phyloP scores from a whole-genome alignment of 2,888 invertebrate species.

The Lasioglossum morio region DNA sequence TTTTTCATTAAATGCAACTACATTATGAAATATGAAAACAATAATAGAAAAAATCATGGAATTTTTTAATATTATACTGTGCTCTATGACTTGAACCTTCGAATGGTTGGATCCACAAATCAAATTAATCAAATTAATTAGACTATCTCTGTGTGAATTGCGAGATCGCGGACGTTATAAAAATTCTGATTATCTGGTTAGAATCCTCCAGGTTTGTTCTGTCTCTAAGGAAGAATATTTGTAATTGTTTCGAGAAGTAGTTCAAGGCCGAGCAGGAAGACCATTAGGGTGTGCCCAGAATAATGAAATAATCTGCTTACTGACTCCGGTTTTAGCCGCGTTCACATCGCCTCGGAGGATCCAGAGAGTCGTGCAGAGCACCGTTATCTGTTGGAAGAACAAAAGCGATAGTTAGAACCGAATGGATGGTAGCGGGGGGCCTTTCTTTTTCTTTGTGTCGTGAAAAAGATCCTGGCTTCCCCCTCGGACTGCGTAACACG shows the following conservation, averaged over 20 bases:
- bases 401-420: constrained; percentile 12
- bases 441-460: constrained; percentile 21
- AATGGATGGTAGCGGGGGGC: not conserved
- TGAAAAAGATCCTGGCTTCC: constrained; percentile 37
- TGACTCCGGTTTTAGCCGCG: constrained; percentile 69
- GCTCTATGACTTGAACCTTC: no score
- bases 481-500: constrained; percentile 59
- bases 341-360: constrained; percentile 57
- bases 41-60: not conserved
- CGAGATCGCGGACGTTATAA: not conserved
- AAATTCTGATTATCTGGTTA: not conserved
- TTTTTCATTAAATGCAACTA: not conserved
- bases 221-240: not conserved
- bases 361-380: constrained; percentile 62
- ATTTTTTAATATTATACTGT: no score
- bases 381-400: constrained; percentile 63
- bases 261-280: constrained; percentile 37
- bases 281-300: constrained; percentile 40
- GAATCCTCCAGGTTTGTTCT: not conserved
- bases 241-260: constrained; percentile 33
- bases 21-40: not conserved
- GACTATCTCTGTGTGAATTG: no score
- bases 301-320: constrained; percentile 64
- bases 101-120: no score
- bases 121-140: not conserved